Conservation (phyloP, 2,888 invertebrate species). For the Drosophila eohydei region DNA sequence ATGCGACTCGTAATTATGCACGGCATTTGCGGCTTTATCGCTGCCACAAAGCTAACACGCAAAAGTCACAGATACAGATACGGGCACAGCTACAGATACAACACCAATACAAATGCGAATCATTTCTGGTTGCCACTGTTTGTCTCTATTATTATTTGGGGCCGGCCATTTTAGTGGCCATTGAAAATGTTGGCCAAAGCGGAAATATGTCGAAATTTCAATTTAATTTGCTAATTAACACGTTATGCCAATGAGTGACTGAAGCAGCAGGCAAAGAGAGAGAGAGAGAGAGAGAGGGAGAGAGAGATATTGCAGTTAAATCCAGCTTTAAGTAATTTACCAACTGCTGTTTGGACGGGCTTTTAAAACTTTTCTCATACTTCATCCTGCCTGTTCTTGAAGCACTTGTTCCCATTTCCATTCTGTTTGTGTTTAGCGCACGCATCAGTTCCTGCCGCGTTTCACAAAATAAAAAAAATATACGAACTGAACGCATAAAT, state of each 20-base stretch:
- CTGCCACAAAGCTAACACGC: slow-evolving; percentile 65
- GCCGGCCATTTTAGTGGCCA: slow-evolving; percentile 53
- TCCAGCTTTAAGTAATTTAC: slow-evolving; percentile 15
- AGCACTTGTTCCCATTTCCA: slow-evolving; percentile 23
- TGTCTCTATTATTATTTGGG: slow-evolving; percentile 44
- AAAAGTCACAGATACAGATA: slow-evolving; percentile 38
- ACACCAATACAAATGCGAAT: slow-evolving; percentile 23
- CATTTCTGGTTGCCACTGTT: slow-evolving; percentile 35
- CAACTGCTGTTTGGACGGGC: neutral
- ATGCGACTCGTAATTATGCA: slow-evolving; percentile 61
- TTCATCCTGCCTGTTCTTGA: slow-evolving; percentile 21
- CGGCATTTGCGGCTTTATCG: slow-evolving; percentile 54
- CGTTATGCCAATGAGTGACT: slow-evolving; percentile 1
- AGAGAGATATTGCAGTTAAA: slow-evolving; percentile 3
- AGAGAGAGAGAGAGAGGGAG: neutral
- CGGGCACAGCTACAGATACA: slow-evolving; percentile 14
- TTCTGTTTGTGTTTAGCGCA: slow-evolving; percentile 32
- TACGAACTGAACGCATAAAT: slow-evolving; percentile 68
- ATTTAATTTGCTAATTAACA: slow-evolving; percentile 63
- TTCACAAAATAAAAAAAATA: slow-evolving; percentile 32
- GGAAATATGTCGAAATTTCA: slow-evolving; percentile 72
- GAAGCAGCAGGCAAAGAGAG: neutral
- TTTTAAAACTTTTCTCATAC: slow-evolving; percentile 15
- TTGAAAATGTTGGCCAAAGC: slow-evolving; percentile 47
- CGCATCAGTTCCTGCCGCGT: slow-evolving; percentile 57